Percentiles rank a stretch among this genome's conserved stretches.
These are phyloP conservation scores for Hypocryptadius cinnamomeus DNA, from an alignment of 2,113 vertebrate species.

Conservation along the genomic window DNA sequence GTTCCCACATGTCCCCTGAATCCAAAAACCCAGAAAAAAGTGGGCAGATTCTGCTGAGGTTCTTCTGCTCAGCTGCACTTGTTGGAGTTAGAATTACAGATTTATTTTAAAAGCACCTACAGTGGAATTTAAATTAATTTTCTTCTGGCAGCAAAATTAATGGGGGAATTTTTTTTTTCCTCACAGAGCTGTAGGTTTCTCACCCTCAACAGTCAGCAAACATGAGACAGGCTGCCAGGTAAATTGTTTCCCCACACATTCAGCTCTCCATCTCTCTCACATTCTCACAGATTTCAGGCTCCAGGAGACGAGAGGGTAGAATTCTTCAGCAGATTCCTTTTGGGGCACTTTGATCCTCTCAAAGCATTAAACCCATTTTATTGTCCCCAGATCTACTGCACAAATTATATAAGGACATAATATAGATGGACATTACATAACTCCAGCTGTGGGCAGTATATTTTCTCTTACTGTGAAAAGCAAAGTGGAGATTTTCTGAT, in stretches of 20 bases:
- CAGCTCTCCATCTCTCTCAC: neutral
- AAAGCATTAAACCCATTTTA: neutral
- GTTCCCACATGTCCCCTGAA: constrained; percentile 20
- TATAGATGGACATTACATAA: neutral
- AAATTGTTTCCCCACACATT: neutral
- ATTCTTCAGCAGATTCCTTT: neutral
- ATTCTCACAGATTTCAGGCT: neutral
- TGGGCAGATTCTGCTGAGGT: neutral
- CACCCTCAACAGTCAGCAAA: neutral
- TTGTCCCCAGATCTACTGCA: neutral
- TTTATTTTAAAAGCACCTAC: neutral
- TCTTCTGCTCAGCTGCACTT: neutral
- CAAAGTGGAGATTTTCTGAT: neutral
- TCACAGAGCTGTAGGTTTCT: neutral
- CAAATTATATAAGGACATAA: neutral
- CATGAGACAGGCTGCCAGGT: neutral
- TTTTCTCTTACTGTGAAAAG: neutral
- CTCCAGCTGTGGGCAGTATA: neutral
- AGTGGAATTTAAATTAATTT: neutral
- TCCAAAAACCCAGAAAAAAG: constrained; percentile 10
- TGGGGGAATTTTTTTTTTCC: neutral
- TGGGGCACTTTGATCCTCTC: neutral
- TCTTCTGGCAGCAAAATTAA: neutral
- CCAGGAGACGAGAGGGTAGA: neutral
- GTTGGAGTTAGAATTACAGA: neutral